Conservation (phyloP, 2,797 vertebrate species). For the Champsocephalus esox region DNA sequence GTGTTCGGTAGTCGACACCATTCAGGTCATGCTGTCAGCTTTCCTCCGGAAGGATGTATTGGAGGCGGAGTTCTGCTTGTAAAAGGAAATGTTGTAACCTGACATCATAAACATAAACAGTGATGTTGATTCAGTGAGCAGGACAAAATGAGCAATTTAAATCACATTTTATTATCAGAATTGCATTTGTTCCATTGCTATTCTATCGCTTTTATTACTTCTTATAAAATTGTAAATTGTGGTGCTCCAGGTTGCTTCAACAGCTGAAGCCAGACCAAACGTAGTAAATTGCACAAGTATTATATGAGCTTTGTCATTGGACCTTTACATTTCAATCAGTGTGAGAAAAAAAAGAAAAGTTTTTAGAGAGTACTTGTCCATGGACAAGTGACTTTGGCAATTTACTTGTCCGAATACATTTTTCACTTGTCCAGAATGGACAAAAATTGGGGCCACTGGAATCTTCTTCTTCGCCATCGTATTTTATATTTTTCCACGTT, state of each 20-base stretch:
- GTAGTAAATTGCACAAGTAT: neutral
- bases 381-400: no score
- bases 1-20: slow-evolving; percentile 6
- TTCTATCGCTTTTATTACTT: neutral
- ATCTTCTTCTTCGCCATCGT: no score
- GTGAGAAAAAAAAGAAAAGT: no score
- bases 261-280: slow-evolving; percentile 15
- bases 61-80: slow-evolving; percentile 18
- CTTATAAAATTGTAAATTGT: slow-evolving; percentile 23
- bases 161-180: slow-evolving; percentile 16
- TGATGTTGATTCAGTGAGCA: slow-evolving; percentile 15
- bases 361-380: no score
- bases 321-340: neutral
- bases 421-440: no score
- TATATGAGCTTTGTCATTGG: neutral
- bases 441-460: no score
- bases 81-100: slow-evolving; percentile 12
- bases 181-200: slow-evolving; percentile 18
- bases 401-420: no score
- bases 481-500: no score
- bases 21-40: slow-evolving; percentile 24
- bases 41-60: slow-evolving; percentile 25
- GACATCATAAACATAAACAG: slow-evolving; percentile 1
- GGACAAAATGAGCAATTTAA: slow-evolving; percentile 20
- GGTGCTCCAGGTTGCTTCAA: slow-evolving; percentile 8